These are phyloP conservation scores for Peromyscus californicus DNA, from an alignment of 2,113 vertebrate genomes.

Conservation along the genomic window DNA sequence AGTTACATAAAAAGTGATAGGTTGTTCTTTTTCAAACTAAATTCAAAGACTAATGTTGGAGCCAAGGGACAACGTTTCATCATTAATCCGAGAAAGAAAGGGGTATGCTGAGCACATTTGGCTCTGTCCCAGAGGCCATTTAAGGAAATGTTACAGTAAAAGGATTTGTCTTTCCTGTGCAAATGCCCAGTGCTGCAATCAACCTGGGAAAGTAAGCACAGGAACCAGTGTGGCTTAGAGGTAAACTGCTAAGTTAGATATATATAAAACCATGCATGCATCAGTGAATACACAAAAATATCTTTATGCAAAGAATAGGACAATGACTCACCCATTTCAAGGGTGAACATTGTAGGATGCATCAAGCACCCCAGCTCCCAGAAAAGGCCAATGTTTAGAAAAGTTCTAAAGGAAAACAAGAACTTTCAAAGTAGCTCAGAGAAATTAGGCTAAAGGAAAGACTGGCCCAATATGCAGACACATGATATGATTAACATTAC, in stretches of 20 bases:
- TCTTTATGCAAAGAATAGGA: not conserved
- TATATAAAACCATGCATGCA: not conserved
- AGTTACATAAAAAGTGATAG: not conserved
- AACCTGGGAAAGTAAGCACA: not conserved
- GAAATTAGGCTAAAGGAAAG: slow-evolving; percentile 58
- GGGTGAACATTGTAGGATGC: not conserved
- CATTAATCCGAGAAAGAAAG: not conserved
- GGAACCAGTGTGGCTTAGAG: not conserved
- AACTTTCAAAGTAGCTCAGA: slow-evolving; percentile 24
- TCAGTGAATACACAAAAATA: not conserved
- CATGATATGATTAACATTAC: not conserved
- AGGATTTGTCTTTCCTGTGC: not conserved
- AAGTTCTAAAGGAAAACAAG: not conserved
- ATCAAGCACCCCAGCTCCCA: not conserved
- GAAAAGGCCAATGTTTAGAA: not conserved
- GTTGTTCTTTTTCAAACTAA: not conserved
- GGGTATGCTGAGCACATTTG: too few relatives aligned
- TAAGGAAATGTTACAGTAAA: not conserved
- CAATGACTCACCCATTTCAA: not conserved
- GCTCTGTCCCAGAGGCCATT: not conserved
- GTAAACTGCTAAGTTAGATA: not conserved
- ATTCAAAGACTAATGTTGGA: not conserved
- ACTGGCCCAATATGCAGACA: not conserved
- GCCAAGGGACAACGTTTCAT: not conserved
- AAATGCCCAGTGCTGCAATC: not conserved